Conservation (phyloP, 2,113 vertebrate genomes). For the Tauraco erythrolophus region DNA sequence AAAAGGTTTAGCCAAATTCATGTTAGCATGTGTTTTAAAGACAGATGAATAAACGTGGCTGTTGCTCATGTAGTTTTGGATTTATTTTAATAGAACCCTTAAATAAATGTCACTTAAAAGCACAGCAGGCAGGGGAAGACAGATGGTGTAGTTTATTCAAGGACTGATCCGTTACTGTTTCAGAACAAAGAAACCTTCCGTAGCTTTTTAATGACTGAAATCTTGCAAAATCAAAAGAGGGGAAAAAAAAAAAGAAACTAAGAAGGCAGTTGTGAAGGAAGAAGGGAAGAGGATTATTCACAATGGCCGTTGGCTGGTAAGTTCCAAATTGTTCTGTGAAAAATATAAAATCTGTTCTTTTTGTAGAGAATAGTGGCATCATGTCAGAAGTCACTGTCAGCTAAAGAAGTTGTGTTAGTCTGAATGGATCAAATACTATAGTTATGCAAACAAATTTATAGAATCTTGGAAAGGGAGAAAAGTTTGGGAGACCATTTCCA, state of each 20-base stretch:
- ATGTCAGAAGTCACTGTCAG: neutral
- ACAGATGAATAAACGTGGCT: neutral
- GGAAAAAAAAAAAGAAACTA: neutral
- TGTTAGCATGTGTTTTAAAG: neutral
- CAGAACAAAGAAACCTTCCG: neutral
- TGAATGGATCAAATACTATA: neutral
- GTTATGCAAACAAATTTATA: neutral
- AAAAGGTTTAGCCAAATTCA: neutral
- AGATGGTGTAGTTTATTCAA: neutral
- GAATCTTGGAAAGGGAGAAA: neutral
- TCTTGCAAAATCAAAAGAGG: neutral
- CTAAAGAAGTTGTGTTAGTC: neutral
- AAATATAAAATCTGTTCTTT: neutral
- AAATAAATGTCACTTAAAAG: neutral
- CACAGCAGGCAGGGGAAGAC: neutral
- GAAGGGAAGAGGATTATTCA: neutral
- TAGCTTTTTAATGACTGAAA: neutral
- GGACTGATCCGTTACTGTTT: neutral
- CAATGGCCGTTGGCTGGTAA: fast-evolving
- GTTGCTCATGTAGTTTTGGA: neutral
- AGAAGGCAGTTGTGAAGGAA: neutral
- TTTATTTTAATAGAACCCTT: conserved; percentile 9
- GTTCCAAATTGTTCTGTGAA: neutral
- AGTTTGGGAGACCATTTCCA: neutral
- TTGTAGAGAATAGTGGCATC: neutral